A percentile compares a stretch with the other conserved stretches of the same genome.
Evolutionary conservation across 2,113 vertebrate genomes (phyloP).

Genomic region (Siphamia tubifer): DNA sequence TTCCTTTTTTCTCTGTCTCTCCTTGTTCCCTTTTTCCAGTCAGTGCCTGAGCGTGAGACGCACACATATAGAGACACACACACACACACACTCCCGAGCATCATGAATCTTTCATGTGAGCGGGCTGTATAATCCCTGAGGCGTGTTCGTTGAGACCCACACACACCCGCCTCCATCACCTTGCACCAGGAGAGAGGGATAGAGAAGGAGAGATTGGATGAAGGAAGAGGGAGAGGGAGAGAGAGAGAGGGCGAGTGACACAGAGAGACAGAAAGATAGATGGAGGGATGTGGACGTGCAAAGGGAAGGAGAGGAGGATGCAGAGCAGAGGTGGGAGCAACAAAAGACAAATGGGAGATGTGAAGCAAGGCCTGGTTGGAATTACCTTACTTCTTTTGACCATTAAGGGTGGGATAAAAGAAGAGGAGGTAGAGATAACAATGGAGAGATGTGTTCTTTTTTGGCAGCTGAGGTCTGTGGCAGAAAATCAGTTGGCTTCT

Average conservation of each 20-base stretch:
- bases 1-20: constrained; percentile 55
- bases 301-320: constrained; percentile 5
- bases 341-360: constrained; percentile 72
- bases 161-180: constrained; percentile 75
- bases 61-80: constrained; percentile 20
- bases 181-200: constrained; percentile 54
- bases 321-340: constrained; percentile 21
- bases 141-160: constrained; percentile 73
- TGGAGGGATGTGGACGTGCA: constrained; percentile 27
- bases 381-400: constrained; percentile 58
- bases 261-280: constrained; percentile 51
- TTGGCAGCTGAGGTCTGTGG: constrained; percentile 28
- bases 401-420: constrained; percentile 36
- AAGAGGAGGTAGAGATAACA: constrained; percentile 48
- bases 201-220: constrained; percentile 32
- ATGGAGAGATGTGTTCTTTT: constrained; percentile 45
- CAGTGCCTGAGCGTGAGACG: constrained; percentile 47
- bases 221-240: not conserved
- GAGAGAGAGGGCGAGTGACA: constrained; percentile 28
- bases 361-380: constrained; percentile 57
- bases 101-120: constrained; percentile 85
- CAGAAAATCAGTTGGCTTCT: constrained; percentile 37
- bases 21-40: constrained; percentile 70
- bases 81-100: constrained; percentile 53
- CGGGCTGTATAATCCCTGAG: constrained; percentile 81